Conservation (phyloP, 2,797 vertebrate genomes). For the Argentina silus region DNA sequence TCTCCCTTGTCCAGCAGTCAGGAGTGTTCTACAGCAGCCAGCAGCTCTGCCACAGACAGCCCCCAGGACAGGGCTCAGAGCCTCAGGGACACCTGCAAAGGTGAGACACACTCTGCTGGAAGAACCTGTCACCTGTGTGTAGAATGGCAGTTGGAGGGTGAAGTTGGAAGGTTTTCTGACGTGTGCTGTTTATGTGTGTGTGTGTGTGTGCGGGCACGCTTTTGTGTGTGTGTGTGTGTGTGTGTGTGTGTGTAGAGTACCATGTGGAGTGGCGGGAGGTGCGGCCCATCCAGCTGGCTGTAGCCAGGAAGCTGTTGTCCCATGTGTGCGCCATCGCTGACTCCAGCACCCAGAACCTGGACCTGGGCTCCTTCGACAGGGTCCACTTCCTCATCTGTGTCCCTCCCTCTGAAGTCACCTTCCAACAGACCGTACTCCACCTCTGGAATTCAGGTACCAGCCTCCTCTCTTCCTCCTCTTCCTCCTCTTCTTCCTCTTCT, state of each 20-base stretch:
- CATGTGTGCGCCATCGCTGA: slow-evolving; percentile 97
- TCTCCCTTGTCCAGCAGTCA: slow-evolving; percentile 76
- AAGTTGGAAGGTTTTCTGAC: neutral
- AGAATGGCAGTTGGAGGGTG: neutral
- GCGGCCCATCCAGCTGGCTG: slow-evolving; percentile 92
- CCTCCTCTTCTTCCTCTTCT: neutral
- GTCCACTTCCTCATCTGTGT: slow-evolving; percentile 96
- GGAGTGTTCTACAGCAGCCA: slow-evolving; percentile 62
- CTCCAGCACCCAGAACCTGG: slow-evolving; percentile 96
- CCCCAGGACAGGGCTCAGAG: slow-evolving; percentile 43
- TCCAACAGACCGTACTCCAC: slow-evolving; percentile 91
- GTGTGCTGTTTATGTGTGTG: neutral
- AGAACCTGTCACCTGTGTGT: neutral
- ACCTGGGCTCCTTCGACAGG: slow-evolving; percentile 95
- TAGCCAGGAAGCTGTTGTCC: slow-evolving; percentile 95
- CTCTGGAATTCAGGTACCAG: slow-evolving; percentile 91
- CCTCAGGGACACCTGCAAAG: slow-evolving; percentile 77
- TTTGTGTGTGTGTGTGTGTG: neutral
- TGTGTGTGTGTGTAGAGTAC: slow-evolving; percentile 77
- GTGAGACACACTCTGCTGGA: slow-evolving; percentile 68
- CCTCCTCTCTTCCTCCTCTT: neutral
- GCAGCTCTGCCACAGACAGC: slow-evolving; percentile 28
- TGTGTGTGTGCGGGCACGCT: neutral
- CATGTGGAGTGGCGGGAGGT: slow-evolving; percentile 80
- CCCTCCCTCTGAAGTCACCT: slow-evolving; percentile 95